Evolutionary conservation across 1,140 invertebrate genomes (phyloP).

Genomic region (Mactra quadrangularis): DNA sequence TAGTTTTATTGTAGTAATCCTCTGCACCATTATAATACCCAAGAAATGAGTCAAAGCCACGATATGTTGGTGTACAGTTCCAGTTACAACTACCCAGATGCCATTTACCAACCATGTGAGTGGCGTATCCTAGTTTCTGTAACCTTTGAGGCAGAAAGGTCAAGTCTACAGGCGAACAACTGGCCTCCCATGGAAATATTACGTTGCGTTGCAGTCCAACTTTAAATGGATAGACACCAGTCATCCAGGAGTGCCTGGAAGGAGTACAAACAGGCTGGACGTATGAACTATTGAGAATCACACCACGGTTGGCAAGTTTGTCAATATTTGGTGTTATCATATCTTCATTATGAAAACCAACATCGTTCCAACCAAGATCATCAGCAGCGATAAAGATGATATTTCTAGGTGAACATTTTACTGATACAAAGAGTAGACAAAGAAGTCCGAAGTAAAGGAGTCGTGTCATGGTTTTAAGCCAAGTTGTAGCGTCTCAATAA

Average conservation of each 20-base stretch:
- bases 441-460: too few species aligned
- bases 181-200: conserved; percentile 29
- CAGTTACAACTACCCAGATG: conserved; percentile 84
- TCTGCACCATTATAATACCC: conserved; percentile 83
- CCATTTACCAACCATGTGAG: conserved; percentile 79
- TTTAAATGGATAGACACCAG: conserved; percentile 67
- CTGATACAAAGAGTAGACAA: neutral
- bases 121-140: conserved; percentile 66
- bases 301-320: conserved; percentile 70
- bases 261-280: conserved; percentile 77
- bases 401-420: conserved; percentile 18
- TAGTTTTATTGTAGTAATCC: conserved; percentile 78
- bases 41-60: conserved; percentile 84
- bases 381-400: conserved; percentile 75
- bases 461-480: too few species aligned
- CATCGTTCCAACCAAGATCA: conserved; percentile 74
- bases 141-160: conserved; percentile 66
- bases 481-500: too few species aligned
- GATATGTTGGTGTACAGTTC: conserved; percentile 82
- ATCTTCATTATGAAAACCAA: conserved; percentile 76
- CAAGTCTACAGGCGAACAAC: conserved; percentile 53
- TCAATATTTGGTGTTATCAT: conserved; percentile 77
- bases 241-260: conserved; percentile 69
- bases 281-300: conserved; percentile 77
- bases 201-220: conserved; percentile 63